Conservation (phyloP, 2,113 vertebrate species). For the Hemiscyllium ocellatum region DNA sequence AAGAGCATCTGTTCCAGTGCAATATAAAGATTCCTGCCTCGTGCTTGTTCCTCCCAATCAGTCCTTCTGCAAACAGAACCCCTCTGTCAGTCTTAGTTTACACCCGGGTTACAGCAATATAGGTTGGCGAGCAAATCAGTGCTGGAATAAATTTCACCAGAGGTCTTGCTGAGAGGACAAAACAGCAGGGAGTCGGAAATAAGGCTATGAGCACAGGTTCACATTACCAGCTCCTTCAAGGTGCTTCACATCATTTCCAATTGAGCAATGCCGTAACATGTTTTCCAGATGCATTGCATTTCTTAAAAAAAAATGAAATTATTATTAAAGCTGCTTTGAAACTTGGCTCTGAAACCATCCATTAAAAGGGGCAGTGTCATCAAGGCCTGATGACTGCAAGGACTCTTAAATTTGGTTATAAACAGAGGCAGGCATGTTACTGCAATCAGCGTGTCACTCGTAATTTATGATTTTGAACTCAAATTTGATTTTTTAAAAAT, state of each 20-base stretch:
- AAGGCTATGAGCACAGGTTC: background rate
- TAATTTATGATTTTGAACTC: background rate
- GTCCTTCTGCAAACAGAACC: background rate
- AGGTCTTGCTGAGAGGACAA: background rate
- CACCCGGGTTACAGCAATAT: too few relatives aligned
- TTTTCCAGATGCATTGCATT: slow-evolving; percentile 1
- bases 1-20: background rate
- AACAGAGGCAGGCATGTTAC: background rate
- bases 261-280: background rate
- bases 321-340: background rate
- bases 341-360: background rate
- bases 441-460: background rate
- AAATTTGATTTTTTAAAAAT: background rate
- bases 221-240: background rate
- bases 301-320: background rate
- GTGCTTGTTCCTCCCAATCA: background rate
- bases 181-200: background rate
- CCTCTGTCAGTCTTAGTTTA: background rate
- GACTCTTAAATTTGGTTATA: background rate
- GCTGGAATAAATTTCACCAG: background rate
- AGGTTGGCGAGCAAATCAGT: background rate
- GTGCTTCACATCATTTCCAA: background rate
- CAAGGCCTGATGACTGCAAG: background rate
- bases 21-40: background rate
- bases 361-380: slow-evolving; percentile 5